Evolutionary conservation across 1,140 invertebrate species (phyloP), one percentile per base, ranked within the genome.

Genomic region (Meloidogyne floridensis): DNA sequence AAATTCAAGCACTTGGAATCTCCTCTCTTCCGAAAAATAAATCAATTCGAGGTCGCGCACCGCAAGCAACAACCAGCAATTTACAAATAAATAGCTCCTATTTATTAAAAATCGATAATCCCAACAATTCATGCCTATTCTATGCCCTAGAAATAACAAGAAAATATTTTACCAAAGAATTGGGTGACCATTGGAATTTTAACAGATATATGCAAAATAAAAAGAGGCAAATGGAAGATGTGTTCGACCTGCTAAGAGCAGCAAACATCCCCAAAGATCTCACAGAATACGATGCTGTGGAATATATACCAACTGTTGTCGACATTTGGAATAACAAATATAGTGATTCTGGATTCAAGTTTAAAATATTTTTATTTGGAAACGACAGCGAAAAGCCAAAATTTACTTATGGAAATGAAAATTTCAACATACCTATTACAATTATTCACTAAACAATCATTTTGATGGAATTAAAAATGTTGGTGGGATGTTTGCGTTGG

Each of bases 301-400:
- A n/a, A 7, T 75, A 9, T 20, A 32, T 75, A 20, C 73, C 73
- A 9, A 5, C 2, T 7, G 20, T 75, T 8, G 73, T 75, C 5
- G 73, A 75, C 20, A 8, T 18, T 42, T 75, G 73, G 73, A 75
- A 75, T 9, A 54, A 6, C 18, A 2, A 53, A 9, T 75, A 75
- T 32, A n/a, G n/a, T 9, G 18, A 42, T 47, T 18, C 7, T 5
- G 47, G 47, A 47, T 47, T 6, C 7, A 75, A 42, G 9, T 75
- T 75, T 18, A 75, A 75, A 75, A 32, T 75, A 4, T 75, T 75
- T 54, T 32, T 75, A 5, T 75, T 75, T 54, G 73, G 73, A 3
- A n/a, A 47, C 7, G 9, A n/a, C 13, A 54, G 73, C 3, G 13
- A 75, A n/a, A 75, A 42, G 9, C 73, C 73, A 9, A 75, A 75